Evolutionary conservation across 2,797 vertebrate species (phyloP), one percentile per base, ranked within the genome.

Genomic region (Calcarius lapponicus): DNA sequence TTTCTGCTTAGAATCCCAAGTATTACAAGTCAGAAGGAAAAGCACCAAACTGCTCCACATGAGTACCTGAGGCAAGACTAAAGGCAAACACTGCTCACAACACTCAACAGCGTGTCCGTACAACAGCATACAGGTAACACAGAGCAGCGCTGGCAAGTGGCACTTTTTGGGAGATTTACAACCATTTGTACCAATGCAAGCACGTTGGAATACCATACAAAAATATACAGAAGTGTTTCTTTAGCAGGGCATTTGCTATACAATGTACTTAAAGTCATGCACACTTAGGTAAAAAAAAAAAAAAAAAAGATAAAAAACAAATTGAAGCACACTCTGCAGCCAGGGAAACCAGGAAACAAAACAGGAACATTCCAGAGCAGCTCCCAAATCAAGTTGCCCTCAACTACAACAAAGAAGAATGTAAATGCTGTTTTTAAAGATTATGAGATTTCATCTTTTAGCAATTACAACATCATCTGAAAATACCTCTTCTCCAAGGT

Each of bases 41-140:
- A 98, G 97, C 97, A 98, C 97, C 96, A 56, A 95, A 95, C 72
- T 80, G 86, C 90, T 96, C 93, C 94, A 97, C 93, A 16, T 38
- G 61, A 97, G 94, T 96, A 97, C 97, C 97, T 98, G 97, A 98
- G 98, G 71, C 32, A 93, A 96, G 95, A 97, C 96, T 51, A 61
- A 96, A 96, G 96, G 96, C 94, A 96, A 82, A 97, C 47, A 7
- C 65, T 94, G 80, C 92, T 61, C 74, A 89, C 60, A 14, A 96
- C 70, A 95, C 57, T 69, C 83, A 58, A 8, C 60, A 92, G 60
- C 26, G 2, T 74, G 32, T 86, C 72, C 70, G 70, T 40, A 92
- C 96, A 75, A 43, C 25, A 86, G 48, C 90, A 96, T 58, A 84
- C 80, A 88, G 38, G 57, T 60, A 79, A 94, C 88, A 95, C 51